Conservation (phyloP, 2,113 vertebrate genomes). For the Gallinago undulata region DNA sequence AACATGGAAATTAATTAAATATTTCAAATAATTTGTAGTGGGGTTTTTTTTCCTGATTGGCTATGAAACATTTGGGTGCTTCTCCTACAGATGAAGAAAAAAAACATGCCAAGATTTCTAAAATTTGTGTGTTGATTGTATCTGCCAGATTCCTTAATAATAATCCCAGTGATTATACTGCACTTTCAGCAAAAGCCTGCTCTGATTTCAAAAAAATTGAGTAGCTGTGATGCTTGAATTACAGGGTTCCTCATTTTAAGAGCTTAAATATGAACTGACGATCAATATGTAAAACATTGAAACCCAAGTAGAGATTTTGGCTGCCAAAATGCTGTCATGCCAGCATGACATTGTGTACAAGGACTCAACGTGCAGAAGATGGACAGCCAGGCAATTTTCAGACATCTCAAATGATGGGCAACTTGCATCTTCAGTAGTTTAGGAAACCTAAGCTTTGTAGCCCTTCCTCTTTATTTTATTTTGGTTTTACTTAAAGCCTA, state of each 20-base stretch:
- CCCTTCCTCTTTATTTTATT: neutral
- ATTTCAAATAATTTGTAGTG: neutral
- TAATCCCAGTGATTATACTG: neutral
- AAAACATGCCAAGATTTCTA: neutral
- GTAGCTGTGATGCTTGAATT: neutral
- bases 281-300: neutral
- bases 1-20: neutral
- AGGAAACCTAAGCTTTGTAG: neutral
- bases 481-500: neutral
- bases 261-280: neutral
- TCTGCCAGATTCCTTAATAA: neutral
- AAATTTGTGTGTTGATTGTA: neutral
- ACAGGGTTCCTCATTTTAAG: neutral
- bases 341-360: neutral
- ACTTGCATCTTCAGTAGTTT: neutral
- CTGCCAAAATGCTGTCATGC: neutral
- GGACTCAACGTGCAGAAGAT: neutral
- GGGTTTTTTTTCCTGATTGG: neutral
- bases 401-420: neutral
- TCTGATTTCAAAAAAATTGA: neutral
- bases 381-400: neutral
- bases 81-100: neutral
- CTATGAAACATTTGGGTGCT: neutral
- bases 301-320: neutral
- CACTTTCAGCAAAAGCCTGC: neutral